Conservation (phyloP, 92 coral and sea anemone genomes). For the Paramuricea clavata region DNA sequence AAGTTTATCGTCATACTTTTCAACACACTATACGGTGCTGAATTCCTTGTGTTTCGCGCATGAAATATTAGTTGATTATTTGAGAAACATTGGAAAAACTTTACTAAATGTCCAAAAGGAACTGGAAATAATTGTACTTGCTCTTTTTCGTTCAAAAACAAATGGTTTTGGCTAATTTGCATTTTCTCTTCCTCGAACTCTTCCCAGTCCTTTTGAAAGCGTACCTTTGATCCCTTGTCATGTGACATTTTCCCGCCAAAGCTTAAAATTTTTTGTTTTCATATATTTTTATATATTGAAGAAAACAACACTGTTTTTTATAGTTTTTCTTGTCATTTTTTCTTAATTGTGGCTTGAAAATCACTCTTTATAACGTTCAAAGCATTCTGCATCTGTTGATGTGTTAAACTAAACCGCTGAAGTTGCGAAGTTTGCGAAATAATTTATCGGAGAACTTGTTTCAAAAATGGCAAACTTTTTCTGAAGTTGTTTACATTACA, state of each 20-base stretch:
- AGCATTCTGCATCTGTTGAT: background rate
- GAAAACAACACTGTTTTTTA: background rate
- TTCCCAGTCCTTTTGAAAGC: background rate
- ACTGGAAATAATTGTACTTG: no score
- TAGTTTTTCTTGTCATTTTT: background rate
- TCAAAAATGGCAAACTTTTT: background rate
- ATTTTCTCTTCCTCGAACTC: no score
- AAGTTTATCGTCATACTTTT: no score
- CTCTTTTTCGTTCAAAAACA: no score
- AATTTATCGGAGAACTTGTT: background rate
- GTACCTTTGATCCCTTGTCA: background rate
- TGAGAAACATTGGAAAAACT: no score
- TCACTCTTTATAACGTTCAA: background rate
- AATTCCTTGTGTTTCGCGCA: no score
- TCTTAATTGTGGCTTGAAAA: background rate
- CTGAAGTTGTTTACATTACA: background rate
- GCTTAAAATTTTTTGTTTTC: background rate
- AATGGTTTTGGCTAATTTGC: no score
- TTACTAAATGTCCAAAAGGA: no score
- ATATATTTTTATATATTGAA: background rate
- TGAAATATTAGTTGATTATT: no score
- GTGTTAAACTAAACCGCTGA: background rate
- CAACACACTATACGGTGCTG: no score
- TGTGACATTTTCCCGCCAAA: conserved; percentile 42
- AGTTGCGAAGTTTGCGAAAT: background rate